Evolutionary conservation across 2,888 invertebrate species (phyloP), one percentile per base, ranked within the genome.

Genomic region (Luperina testacea): DNA sequence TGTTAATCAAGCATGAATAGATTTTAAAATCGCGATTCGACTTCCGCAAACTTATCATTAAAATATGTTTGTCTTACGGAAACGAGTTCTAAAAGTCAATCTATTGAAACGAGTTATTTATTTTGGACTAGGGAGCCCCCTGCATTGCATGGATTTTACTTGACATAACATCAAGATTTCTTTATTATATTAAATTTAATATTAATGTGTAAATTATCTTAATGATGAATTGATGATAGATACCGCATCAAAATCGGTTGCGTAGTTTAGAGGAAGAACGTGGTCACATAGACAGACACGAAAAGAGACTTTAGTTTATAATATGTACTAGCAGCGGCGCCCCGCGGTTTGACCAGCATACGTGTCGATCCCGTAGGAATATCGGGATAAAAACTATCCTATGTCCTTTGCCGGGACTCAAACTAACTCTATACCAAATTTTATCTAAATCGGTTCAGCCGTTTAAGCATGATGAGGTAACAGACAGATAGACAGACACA

Each of bases 61-160:
- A 45, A 45, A 32, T 24, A 63, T 11, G 11, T 48, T 38, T 83
- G 27, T 67, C 32, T 68, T 72, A 51, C 63, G 80, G 72, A 84
- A 80, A 72, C 71, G 20, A 8, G 1, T 45, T 67, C 38, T 61
- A 27, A 77, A 67, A 67, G n/a, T 38, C n/a, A 65, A 61, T 3
- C 38, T 0, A 24, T 61, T 67, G 15, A 38, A 53, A 68, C 27
- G 7, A 38, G 61, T 78, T 77, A 61, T 78, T 78, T 38, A 20
- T 20, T 65, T 77, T 8, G 6, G 3, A n/a, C 9, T 32, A 57
- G 59, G 6, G 32, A 32, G 20, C 0, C 2, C 8, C 24, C 4
- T 42, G 24, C 13, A 24, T 24, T 9, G 15, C 15, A 67, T n/a
- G 4, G 20, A 4, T 51, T 68, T 51, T 51, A 32, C 17, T 61